Base-by-base conservation (phyloP, 2,113 vertebrate genomes). In the Corythornis madagascariensis region DNA sequence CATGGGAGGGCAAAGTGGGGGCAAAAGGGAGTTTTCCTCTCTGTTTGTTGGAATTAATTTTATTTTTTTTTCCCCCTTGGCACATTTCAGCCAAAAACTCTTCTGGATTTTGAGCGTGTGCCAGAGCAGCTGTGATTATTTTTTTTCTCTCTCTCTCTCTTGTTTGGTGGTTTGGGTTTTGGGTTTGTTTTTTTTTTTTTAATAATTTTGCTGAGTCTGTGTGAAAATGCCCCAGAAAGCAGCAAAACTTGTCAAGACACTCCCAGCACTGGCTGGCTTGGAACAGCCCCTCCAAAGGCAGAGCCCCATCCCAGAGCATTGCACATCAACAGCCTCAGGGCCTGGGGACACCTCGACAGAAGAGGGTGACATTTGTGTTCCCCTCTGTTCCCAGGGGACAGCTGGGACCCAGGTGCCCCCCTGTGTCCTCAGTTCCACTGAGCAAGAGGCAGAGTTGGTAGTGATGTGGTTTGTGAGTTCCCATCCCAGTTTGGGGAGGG, bases 181-280 rank as follows among this genome's bases (percentile, higher is more conserved):
- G 38, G 38, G 38, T 38, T 40, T 24, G 13, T 29, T 22, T 18
- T 17, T 2, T 14, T 55, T 5, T 19, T 40, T 9, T 18, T 19
- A 65, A 80, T 80, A 55, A 13, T 93, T 96, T 94, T 95, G 95
- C 96, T 96, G 96, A 96, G 63, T 94, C 65, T 69, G 73, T 92
- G 83, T 88, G 86, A 94, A 93, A 95, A 94, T n/a, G 92, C 84
- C 92, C 93, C 88, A 95, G 88, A 95, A 95, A 93, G 29, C 80
- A 78, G 6, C 4, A 71, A 73, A 74, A 82, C 73, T 75, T 79
- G 70, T 90, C 57, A 84, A 91, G 88, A 56, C 2, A 11, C 65
- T 96, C 38, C 24, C 45, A 47, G 50, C 1, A 0, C 38, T 8
- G 50, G 15, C 24, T 86, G 1, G 0, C 61, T 56, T 8, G 2